Conservation (phyloP, 2,113 vertebrate genomes). For the Pelmatolapia mariae region DNA sequence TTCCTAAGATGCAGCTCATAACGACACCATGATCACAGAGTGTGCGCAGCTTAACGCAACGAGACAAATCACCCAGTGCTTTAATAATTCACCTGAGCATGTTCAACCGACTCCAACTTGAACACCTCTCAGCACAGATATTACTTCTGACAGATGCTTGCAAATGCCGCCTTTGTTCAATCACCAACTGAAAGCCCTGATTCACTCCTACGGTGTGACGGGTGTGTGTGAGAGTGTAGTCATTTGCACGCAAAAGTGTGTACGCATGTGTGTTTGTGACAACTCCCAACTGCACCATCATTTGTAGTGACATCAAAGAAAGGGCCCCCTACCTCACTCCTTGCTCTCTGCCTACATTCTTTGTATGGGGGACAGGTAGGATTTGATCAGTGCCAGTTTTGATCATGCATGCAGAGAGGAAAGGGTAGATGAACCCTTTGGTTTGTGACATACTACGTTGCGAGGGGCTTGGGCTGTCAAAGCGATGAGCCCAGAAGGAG, state of each 20-base stretch:
- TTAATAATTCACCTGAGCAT: constrained; percentile 62
- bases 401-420: constrained; percentile 62
- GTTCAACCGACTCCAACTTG: constrained; percentile 32
- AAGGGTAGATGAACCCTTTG: constrained; percentile 54
- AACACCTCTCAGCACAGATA: constrained; percentile 15
- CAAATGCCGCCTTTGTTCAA: constrained; percentile 56
- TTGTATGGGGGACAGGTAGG: constrained; percentile 63
- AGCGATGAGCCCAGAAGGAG: constrained; percentile 45
- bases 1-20: constrained; percentile 29
- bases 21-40: constrained; percentile 61
- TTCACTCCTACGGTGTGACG: constrained; percentile 30
- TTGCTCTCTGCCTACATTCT: constrained; percentile 36
- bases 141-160: constrained; percentile 54
- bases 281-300: constrained; percentile 53
- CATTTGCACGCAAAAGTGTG: constrained; percentile 34
- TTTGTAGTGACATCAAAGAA: constrained; percentile 77
- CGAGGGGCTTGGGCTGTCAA: constrained; percentile 57
- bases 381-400: constrained; percentile 74
- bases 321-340: background rate
- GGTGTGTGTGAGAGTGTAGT: constrained; percentile 15
- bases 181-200: constrained; percentile 26
- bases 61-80: constrained; percentile 55
- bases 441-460: constrained; percentile 59
- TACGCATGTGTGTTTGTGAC: constrained; percentile 27
- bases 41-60: constrained; percentile 56